These are phyloP conservation scores for Eleutherodactylus coqui DNA, from an alignment of 2,797 vertebrate genomes.

Conservation along the genomic window DNA sequence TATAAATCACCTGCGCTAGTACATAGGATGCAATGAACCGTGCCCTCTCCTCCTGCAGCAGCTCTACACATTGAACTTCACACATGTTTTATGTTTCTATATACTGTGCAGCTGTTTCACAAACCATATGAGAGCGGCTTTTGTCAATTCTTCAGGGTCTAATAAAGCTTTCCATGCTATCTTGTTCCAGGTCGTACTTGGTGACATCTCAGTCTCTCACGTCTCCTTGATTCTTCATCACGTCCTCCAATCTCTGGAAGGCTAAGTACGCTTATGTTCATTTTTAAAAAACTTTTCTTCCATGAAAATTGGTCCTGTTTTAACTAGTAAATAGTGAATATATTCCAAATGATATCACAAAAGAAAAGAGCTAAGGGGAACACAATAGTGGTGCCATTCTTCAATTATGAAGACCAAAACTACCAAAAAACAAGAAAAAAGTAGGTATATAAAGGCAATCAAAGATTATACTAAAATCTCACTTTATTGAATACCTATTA, in stretches of 20 bases:
- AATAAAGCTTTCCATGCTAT: not conserved
- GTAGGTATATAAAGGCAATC: no score
- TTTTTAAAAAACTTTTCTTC: not conserved
- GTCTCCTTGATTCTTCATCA: not conserved
- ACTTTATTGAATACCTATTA: no score
- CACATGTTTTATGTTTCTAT: slow-evolving; percentile 23
- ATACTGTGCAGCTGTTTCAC: not conserved
- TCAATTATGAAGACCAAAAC: no score
- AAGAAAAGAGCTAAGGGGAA: no score
- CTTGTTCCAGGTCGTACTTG: slow-evolving; percentile 8
- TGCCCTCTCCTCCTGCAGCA: slow-evolving; percentile 26
- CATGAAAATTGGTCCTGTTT: not conserved
- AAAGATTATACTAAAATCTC: no score
- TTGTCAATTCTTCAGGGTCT: not conserved
- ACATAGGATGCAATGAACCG: slow-evolving; percentile 15
- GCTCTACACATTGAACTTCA: not conserved
- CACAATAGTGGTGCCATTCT: no score
- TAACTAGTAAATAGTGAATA: not conserved
- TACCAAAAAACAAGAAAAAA: no score
- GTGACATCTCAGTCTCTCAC: slow-evolving; percentile 20
- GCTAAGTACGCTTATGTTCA: not conserved
- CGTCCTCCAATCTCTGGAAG: not conserved
- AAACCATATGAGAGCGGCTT: not conserved
- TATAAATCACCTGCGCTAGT: slow-evolving; percentile 37
- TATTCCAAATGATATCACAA: no score